Evolutionary conservation across 2,113 vertebrate species (phyloP).

Genomic region (Coracopsis vasa): DNA sequence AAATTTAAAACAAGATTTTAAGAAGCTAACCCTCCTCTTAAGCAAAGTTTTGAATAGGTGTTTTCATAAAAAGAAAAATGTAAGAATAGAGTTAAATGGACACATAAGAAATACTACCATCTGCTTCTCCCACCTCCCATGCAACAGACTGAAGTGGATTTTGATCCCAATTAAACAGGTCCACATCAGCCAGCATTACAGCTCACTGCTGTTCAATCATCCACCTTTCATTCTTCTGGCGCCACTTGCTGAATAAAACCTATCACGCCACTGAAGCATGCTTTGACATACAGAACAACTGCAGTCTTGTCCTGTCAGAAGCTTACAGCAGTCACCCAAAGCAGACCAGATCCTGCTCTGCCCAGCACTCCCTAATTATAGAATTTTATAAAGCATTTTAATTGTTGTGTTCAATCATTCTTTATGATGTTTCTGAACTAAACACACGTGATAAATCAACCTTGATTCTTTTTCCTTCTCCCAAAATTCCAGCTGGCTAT

Average conservation of each 20-base stretch:
- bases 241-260: neutral
- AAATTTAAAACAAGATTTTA: neutral
- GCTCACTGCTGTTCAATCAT: neutral
- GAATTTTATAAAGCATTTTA: neutral
- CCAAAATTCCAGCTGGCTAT: neutral
- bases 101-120: neutral
- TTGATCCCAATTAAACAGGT: neutral
- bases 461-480: neutral
- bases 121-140: neutral
- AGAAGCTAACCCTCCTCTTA: neutral
- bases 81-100: neutral
- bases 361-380: neutral
- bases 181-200: neutral
- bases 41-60: neutral
- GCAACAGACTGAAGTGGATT: neutral
- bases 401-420: neutral
- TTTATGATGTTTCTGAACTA: neutral
- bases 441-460: neutral
- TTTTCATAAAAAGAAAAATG: neutral
- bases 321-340: neutral
- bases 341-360: neutral
- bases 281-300: neutral
- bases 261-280: neutral
- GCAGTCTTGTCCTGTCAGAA: neutral
- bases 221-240: neutral